Evolutionary conservation across 2,888 invertebrate genomes (phyloP).

Genomic region (Hyalella azteca): DNA sequence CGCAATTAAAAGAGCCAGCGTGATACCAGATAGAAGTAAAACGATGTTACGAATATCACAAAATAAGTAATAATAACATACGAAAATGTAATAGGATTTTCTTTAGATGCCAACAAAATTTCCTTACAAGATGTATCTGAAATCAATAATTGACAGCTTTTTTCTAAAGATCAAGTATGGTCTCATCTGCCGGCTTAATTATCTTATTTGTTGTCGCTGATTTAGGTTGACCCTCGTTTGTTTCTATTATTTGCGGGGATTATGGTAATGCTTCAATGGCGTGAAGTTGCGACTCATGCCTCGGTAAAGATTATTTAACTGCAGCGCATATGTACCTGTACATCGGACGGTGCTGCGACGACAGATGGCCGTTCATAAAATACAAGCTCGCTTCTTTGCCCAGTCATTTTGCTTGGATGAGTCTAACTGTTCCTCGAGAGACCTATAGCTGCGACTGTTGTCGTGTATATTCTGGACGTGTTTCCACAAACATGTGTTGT

Average conservation of each 20-base stretch:
- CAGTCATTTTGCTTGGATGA: constrained; percentile 3
- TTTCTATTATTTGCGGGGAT: too few relatives aligned
- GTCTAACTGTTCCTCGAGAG: constrained; percentile 10
- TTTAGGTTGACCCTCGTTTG: background rate
- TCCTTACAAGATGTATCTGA: background rate
- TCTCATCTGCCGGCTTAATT: background rate
- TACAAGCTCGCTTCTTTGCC: background rate
- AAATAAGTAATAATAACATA: too few relatives aligned
- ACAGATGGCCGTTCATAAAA: background rate
- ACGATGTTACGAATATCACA: too few relatives aligned
- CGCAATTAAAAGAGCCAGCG: too few relatives aligned
- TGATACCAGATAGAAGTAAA: too few relatives aligned
- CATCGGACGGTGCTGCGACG: background rate
- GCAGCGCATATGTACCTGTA: too few relatives aligned
- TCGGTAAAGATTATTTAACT: background rate
- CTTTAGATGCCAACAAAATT: background rate
- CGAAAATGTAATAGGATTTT: background rate
- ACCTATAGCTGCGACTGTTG: background rate
- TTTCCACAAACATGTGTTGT: background rate
- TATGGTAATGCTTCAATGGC: background rate
- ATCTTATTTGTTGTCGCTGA: background rate
- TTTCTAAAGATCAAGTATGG: background rate
- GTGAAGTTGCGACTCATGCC: background rate
- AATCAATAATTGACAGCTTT: background rate
- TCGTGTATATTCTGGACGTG: background rate